Base-by-base conservation (phyloP, 2,113 vertebrate genomes). In the Colistium nudipinnis region DNA sequence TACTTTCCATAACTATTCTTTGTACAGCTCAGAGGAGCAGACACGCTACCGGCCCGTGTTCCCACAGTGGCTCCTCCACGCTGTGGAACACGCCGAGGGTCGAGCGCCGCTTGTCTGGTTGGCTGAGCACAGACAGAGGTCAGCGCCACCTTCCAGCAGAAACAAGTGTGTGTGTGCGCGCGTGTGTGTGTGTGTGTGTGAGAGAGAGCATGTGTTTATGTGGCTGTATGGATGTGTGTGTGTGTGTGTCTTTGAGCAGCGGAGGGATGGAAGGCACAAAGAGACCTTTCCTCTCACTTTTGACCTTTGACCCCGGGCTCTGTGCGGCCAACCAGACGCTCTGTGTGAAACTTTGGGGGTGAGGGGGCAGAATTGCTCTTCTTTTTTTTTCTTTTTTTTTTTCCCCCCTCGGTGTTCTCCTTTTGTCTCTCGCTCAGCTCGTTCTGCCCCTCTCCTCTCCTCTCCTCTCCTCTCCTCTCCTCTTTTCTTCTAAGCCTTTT, bases 1-100 rank as follows among this genome's bases (percentile, higher is more conserved):
- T 92, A 92, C 90, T 88, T 88, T 89, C 82, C 67, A 68, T 91
- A 87, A 90, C 89, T 91, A 90, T 87, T 92, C 89, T 93, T 93
- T 92, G 84, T 90, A 93, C 93, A 93, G 86, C 88, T 86, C 73
- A 85, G 85, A 91, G 87, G 83, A 87, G 81, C 88, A 75, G 66
- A 78, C 64, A 51, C 77, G 78, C 45, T 27, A 81, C 82, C 83
- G 71, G 83, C 76, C 70, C 30, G 69, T 28, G 72, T 78, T 79
- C 72, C 84, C 75, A 62, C 75, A 70, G 83, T 69, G 61, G 79
- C 81, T 78, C 70, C 83, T 69, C 41, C 53, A 72, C 81, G 35
- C 64, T 78, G 77, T 53, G 80, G 77, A 81, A 82, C 79, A 61
- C 70, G 31, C 11, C 33, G 20, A 85, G 68, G 81, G 59, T 62